Conservation (phyloP, 2,888 invertebrate species). For the Eudasyphora cyanicolor region DNA sequence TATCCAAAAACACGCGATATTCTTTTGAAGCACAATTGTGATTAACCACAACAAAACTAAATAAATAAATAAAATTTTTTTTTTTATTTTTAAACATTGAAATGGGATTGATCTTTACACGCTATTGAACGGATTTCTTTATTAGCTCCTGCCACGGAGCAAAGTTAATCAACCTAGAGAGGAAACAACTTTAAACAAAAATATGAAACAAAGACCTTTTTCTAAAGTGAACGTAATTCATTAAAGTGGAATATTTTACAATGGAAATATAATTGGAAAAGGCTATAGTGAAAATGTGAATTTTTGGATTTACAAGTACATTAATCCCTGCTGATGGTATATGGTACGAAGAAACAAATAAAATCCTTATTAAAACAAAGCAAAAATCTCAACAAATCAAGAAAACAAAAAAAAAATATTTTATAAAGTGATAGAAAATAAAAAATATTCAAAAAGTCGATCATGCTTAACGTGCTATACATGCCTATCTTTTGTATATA, state of each 20-base stretch:
- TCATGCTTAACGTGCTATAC: no score
- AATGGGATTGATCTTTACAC: not conserved
- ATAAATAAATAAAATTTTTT: not conserved
- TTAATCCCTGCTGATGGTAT: no score
- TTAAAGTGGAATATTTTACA: no score
- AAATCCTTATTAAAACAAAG: conserved; percentile 25
- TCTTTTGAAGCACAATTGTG: not conserved
- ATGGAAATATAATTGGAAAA: no score
- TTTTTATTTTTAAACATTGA: not conserved
- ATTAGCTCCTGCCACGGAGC: not conserved
- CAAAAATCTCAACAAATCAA: conserved; percentile 72
- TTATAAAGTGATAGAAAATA: no score
- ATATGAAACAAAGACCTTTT: not conserved
- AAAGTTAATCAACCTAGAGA: not conserved
- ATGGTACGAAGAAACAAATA: not conserved
- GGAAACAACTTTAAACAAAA: not conserved
- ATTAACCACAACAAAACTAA: not conserved
- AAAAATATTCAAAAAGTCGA: no score
- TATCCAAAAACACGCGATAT: not conserved
- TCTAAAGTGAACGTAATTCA: no score
- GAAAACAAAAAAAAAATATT: no score
- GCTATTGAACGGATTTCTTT: no score
- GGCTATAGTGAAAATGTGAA: no score
- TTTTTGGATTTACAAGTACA: no score
- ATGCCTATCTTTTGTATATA: no score